Base-by-base conservation (phyloP, 1,140 invertebrate genomes). In the Meloidogyne floridensis region DNA sequence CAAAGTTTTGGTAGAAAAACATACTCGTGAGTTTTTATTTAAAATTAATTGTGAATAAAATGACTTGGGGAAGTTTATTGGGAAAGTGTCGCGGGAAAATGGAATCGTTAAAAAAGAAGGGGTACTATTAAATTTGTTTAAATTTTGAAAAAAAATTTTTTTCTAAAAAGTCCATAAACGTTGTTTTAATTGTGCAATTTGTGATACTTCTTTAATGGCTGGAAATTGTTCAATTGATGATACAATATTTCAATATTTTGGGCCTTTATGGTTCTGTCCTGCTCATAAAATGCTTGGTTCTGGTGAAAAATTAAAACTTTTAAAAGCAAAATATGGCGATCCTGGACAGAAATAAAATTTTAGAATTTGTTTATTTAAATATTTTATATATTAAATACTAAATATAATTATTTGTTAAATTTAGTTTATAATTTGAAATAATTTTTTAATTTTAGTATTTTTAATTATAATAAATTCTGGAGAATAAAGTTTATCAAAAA, bases 141-240 rank as follows among this genome's bases (percentile, higher is more conserved):
- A 32, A 32, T 32, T 32, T 32, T 32, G 47, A 47, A 47, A 47
- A 59, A 10, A 11, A 54, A 54, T 54, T 13, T 53, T 53, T 56
- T 59, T 59, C 32, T 32, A 32, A 32, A 13, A n/a, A 74, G 18
- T 74, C 15, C 72, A 74, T 54, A 74, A 74, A 54, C 15, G 15
- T n/a, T 74, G 72, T 74, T 74, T 74, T 54, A 74, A 74, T 51
- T 74, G 72, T 54, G 72, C 72, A 18, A 74, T 74, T 74, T 74
- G 72, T 54, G 18, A 74, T 54, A 18, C 72, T 51, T 47, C 72
- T 11, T 54, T 74, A 54, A 74, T 74, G 43, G 18, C 72, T 18
- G 72, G 72, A 47, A 47, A 54, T 54, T 74, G 72, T 54, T 74
- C 72, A 54, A 47, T 51, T 47, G 72, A 74, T 54, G 53, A 51